These are phyloP conservation scores for Hylaeus anthracinus DNA, from an alignment of 1,140 invertebrate genomes.

Conservation along the genomic window DNA sequence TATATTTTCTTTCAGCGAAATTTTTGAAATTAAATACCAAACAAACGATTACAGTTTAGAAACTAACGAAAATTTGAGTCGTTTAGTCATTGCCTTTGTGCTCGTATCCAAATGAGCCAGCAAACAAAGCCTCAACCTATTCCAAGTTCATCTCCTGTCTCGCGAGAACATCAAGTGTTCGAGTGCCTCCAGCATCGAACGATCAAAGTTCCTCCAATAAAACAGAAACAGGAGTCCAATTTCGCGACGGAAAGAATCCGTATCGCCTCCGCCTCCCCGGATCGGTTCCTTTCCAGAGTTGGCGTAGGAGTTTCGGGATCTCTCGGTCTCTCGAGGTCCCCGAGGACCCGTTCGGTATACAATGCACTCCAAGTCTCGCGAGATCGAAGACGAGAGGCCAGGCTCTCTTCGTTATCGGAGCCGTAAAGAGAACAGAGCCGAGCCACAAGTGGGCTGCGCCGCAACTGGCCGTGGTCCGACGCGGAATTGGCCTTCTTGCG, in stretches of 20 bases:
- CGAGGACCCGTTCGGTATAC: slow-evolving; percentile 12
- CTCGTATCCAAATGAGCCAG: too few relatives aligned
- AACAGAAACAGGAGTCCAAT: too few relatives aligned
- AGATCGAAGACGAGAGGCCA: slow-evolving; percentile 28
- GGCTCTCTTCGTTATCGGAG: slow-evolving; percentile 33
- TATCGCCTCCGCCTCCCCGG: background rate
- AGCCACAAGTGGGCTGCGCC: slow-evolving; percentile 25
- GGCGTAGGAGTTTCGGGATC: background rate
- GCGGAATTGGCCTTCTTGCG: slow-evolving; percentile 50
- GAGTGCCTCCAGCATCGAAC: too few relatives aligned
- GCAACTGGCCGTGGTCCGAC: background rate
- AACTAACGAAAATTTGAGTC: too few relatives aligned
- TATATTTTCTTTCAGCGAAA: too few relatives aligned
- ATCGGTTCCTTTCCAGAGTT: background rate
- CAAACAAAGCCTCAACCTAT: too few relatives aligned
- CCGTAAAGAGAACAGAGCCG: slow-evolving; percentile 23
- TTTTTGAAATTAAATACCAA: too few relatives aligned
- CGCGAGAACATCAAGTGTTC: too few relatives aligned
- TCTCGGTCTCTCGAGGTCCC: slow-evolving; percentile 16
- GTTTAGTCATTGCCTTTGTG: too few relatives aligned
- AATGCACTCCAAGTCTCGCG: slow-evolving; percentile 17
- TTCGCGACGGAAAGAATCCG: background rate
- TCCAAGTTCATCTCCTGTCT: too few relatives aligned
- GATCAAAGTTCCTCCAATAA: too few relatives aligned
- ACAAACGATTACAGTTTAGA: too few relatives aligned